Conservation (phyloP, 2,797 vertebrate genomes). For the Coregonus ussuriensis region DNA sequence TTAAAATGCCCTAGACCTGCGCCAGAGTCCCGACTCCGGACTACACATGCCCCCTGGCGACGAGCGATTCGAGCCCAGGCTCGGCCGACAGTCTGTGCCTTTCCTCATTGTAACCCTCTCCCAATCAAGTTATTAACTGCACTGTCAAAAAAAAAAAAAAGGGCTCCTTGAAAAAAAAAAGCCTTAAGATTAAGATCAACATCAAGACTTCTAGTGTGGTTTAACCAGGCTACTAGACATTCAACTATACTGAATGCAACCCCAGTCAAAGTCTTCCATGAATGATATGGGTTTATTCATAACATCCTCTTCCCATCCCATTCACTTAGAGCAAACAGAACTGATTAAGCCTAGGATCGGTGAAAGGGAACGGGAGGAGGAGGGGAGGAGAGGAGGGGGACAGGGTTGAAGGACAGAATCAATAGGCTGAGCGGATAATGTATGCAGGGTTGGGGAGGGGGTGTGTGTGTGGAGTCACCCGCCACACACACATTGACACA, state of each 20-base stretch:
- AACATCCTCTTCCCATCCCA: slow-evolving; percentile 49
- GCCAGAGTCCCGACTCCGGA: neutral
- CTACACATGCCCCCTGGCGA: neutral
- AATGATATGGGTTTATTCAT: slow-evolving; percentile 61
- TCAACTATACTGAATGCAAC: slow-evolving; percentile 25
- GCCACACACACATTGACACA: neutral
- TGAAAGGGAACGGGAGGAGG: slow-evolving; percentile 51
- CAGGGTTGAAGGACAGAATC: slow-evolving; percentile 50
- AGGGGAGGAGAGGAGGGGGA: slow-evolving; percentile 3
- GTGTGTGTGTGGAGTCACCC: neutral
- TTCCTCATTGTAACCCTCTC: neutral
- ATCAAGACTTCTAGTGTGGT: neutral
- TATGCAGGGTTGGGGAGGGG: slow-evolving; percentile 52
- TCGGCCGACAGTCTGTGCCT: neutral
- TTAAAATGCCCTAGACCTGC: neutral
- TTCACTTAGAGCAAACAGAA: slow-evolving; percentile 51
- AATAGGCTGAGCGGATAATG: slow-evolving; percentile 66
- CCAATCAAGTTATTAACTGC: neutral
- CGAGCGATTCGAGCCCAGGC: neutral
- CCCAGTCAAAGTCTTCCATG: slow-evolving; percentile 42
- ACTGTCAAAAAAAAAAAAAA: neutral
- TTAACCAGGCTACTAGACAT: neutral
- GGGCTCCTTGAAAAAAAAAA: neutral
- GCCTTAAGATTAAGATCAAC: no score
- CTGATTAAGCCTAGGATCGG: slow-evolving; percentile 60